phyloP scores from a whole-genome alignment of 1,140 invertebrate genomes.

The Periplaneta americana region DNA sequence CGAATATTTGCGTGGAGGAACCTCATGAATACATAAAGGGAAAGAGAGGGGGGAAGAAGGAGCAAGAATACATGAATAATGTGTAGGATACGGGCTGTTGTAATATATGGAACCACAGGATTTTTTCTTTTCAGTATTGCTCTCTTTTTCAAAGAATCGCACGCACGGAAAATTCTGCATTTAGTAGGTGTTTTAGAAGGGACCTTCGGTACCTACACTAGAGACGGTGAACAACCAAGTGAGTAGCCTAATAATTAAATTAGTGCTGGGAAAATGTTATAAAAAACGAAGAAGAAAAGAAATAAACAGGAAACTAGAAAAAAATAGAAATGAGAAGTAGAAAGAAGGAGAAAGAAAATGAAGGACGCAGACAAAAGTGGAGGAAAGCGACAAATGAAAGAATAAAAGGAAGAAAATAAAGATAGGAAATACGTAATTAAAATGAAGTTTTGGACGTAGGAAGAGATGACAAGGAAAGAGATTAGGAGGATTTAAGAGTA shows the following conservation, averaged over 20 bases:
- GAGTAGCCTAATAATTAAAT: too few relatives aligned
- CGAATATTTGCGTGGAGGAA: neutral
- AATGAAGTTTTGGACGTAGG: neutral
- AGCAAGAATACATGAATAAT: neutral
- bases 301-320: too few relatives aligned
- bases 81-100: neutral
- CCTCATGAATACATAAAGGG: conserved; percentile 7
- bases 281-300: too few relatives aligned
- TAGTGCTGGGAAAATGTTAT: too few relatives aligned
- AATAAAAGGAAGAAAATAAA: neutral
- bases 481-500: neutral
- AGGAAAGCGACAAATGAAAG: neutral
- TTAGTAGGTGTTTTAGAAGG: too few relatives aligned
- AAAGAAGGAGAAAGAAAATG: too few relatives aligned
- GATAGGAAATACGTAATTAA: neutral
- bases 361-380: neutral
- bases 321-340: too few relatives aligned
- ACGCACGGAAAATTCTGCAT: neutral
- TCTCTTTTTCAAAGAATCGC: too few relatives aligned
- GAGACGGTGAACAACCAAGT: too few relatives aligned
- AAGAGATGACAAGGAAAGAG: neutral
- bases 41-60: neutral
- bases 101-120: neutral
- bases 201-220: too few relatives aligned
- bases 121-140: neutral